Base-by-base conservation (phyloP, 2,113 vertebrate species). In the Rostratula benghalensis region DNA sequence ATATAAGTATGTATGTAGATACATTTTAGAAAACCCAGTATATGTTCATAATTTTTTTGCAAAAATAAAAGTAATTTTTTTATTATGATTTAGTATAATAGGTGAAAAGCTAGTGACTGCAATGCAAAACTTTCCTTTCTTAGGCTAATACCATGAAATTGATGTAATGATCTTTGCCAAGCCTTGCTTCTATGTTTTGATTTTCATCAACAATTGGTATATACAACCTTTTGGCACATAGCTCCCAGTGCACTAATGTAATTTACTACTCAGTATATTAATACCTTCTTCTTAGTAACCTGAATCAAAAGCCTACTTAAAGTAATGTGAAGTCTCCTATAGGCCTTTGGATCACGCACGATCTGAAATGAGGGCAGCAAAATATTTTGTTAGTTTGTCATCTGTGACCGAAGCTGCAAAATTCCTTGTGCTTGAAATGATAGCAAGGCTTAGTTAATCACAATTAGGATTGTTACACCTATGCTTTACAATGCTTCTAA, bases 401-500 rank as follows among this genome's bases (percentile, higher is more conserved):
- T 71, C 45, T 57, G 6, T 80, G 76, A 86, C 41, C 3, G 31
- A 93, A 94, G 16, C 25, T 79, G 41, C 20, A 93, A 64, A 95
- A 63, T 56, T 79, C 9, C 77, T 88, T 33, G 28, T 53, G 27
- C 59, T 90, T 95, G 89, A 76, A 71, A 31, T 77, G 54, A 91
- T 43, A 39, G 15, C 76, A 60, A 94, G 31, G 4, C 45, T 94
- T 82, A 90, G 53, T 85, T 96, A 56, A 53, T 14, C 51, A 31
- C 57, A 90, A 76, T 46, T 93, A 78, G 22, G 24, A 83, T 85
- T 43, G 69, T 93, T 83, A 80, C 11, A 90, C 41, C 37, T 90
- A 30, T 57, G 33, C 80, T 96, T 94, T 93, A 91, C 61, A 86
- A 25, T 13, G 56, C 41, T 87, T 92, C 75, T 83, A 91, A 64